Evolutionary conservation across 2,113 vertebrate genomes (phyloP).

Genomic region (Notarius quadriscutis): DNA sequence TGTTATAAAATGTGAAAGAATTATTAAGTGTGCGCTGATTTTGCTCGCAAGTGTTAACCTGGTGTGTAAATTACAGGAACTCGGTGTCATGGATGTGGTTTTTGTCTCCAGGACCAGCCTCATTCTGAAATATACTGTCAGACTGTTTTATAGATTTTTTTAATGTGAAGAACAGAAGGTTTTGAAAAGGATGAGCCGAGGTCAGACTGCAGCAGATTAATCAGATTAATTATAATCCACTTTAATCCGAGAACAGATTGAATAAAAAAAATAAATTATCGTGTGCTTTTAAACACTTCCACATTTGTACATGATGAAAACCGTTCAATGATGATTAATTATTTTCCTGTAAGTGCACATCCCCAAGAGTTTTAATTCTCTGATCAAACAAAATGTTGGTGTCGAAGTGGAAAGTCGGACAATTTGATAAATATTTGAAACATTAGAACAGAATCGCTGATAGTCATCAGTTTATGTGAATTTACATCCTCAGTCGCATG

Average conservation of each 20-base stretch:
- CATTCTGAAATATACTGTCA: neutral
- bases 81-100: no score
- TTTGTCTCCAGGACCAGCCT: neutral
- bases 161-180: neutral
- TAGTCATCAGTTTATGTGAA: neutral
- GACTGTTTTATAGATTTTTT: neutral
- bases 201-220: slow-evolving; percentile 16
- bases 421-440: neutral
- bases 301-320: no score
- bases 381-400: neutral
- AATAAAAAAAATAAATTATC: slow-evolving; percentile 13
- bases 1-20: no score
- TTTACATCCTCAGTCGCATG: neutral
- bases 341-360: neutral
- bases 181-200: neutral
- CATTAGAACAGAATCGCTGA: neutral
- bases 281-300: neutral
- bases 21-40: no score
- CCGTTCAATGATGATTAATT: no score
- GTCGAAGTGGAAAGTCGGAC: neutral
- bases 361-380: neutral
- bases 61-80: no score
- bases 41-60: no score
- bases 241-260: slow-evolving; percentile 37
- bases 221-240: slow-evolving; percentile 35